Evolutionary conservation across 1,140 invertebrate genomes (phyloP).

Genomic region (Dendrolimus kikuchii): DNA sequence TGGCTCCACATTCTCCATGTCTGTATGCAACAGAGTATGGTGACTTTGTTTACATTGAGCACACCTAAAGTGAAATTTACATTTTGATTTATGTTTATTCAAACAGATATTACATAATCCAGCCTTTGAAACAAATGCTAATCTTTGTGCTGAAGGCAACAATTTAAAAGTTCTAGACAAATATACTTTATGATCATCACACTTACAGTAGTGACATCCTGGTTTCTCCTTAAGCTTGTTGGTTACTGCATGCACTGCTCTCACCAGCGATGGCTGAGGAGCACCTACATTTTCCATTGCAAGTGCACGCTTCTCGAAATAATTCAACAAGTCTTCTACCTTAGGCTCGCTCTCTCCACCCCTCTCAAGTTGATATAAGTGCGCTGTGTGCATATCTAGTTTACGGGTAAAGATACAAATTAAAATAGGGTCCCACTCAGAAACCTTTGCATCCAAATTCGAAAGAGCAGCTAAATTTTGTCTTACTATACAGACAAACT

Average conservation of each 20-base stretch:
- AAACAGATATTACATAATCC: too few species aligned
- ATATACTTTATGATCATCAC: too few species aligned
- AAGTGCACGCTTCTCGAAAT: constrained; percentile 2
- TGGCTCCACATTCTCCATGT: neutral
- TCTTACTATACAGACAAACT: neutral
- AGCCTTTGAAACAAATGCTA: too few species aligned
- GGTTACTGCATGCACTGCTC: neutral
- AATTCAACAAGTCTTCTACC: neutral
- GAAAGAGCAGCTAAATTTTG: constrained; percentile 1
- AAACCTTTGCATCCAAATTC: neutral
- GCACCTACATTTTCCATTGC: constrained; percentile 3
- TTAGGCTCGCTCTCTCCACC: neutral
- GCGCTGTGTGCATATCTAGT: constrained; percentile 1
- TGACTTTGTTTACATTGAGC: too few species aligned
- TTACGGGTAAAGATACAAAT: constrained; percentile 3
- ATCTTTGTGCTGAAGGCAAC: too few species aligned
- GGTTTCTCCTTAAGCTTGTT: neutral
- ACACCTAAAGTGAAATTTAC: too few species aligned
- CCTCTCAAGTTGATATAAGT: neutral
- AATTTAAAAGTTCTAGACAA: too few species aligned
- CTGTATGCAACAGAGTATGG: too few species aligned
- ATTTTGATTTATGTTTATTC: too few species aligned
- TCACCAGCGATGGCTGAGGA: neutral
- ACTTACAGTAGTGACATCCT: constrained; percentile 1
- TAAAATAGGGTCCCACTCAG: constrained; percentile 3